Percentiles rank a stretch among this genome's conserved stretches.
phyloP scores from a whole-genome alignment of 2,113 vertebrate species.

The Ceyx cyanopectus region DNA sequence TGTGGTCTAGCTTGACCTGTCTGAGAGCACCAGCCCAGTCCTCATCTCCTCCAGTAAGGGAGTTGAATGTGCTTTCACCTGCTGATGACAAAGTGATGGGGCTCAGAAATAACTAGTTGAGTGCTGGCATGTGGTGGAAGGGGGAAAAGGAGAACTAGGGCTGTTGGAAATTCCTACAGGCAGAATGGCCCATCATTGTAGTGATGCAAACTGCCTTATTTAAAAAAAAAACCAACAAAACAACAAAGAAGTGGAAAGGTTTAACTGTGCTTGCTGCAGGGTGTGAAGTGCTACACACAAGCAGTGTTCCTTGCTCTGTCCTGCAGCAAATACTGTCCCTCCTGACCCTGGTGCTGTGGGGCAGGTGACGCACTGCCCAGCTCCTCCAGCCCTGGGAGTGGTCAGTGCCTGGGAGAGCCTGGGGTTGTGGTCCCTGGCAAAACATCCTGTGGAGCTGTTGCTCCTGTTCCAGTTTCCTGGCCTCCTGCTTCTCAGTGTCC shows the following conservation, averaged over 20 bases:
- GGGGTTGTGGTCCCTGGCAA: rapidly evolving
- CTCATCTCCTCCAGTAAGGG: neutral
- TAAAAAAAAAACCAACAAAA: no score
- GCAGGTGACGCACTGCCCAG: rapidly evolving
- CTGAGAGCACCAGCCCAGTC: neutral
- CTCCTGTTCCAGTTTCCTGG: neutral
- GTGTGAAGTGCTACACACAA: neutral
- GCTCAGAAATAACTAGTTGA: neutral
- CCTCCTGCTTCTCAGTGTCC: neutral
- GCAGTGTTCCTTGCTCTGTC: neutral
- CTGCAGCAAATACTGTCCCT: rapidly evolving
- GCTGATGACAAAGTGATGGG: neutral
- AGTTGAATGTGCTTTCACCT: neutral
- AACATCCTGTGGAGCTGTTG: slow-evolving; percentile 22
- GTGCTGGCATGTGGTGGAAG: neutral
- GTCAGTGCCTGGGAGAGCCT: neutral
- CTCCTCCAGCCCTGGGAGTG: neutral
- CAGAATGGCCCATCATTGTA: neutral
- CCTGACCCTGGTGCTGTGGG: rapidly evolving
- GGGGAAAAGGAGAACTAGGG: neutral
- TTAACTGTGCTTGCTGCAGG: neutral
- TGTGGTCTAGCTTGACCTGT: neutral
- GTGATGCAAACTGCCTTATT: neutral
- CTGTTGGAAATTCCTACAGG: neutral
- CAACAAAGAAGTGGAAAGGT: neutral